These are phyloP conservation scores for Phalacrocorax pelagicus DNA, from an alignment of 2,113 vertebrate species.

Conservation along the genomic window DNA sequence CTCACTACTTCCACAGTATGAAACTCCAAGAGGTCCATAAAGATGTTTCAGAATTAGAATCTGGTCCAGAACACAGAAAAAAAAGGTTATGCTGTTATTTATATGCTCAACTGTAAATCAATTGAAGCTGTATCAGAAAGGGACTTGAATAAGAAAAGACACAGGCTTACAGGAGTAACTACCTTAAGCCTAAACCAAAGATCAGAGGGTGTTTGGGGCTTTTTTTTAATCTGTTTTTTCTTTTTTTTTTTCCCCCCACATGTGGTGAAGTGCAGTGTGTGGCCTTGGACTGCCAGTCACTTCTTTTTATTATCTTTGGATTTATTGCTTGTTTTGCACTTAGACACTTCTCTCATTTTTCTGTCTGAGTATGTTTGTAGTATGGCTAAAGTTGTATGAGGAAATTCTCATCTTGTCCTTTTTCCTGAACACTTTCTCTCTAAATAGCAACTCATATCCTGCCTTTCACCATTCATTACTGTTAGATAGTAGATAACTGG, in stretches of 20 bases:
- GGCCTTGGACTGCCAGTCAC: slow-evolving; percentile 32
- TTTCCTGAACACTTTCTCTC: slow-evolving; percentile 32
- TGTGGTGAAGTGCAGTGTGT: neutral
- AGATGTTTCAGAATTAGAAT: neutral
- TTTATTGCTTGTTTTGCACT: slow-evolving; percentile 60
- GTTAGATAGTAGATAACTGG: slow-evolving; percentile 31
- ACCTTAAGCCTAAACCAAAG: neutral
- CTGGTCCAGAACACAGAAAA: neutral
- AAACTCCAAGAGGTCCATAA: neutral
- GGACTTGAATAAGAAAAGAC: neutral
- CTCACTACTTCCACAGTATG: neutral
- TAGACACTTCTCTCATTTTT: slow-evolving; percentile 50
- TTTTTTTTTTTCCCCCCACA: neutral
- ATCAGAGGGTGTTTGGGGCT: neutral
- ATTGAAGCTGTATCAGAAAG: neutral
- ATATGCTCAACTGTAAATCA: neutral
- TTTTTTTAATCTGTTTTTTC: neutral
- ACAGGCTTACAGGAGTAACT: neutral
- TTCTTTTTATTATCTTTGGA: slow-evolving; percentile 42
- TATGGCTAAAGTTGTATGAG: slow-evolving; percentile 6
- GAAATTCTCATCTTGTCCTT: slow-evolving; percentile 49
- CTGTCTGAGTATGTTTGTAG: slow-evolving; percentile 38
- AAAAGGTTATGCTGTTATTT: neutral
- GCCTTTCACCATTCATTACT: slow-evolving; percentile 61
- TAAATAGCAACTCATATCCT: slow-evolving; percentile 54